Conservation (phyloP, 2,113 vertebrate genomes). For the Petrocephalus zakoni region DNA sequence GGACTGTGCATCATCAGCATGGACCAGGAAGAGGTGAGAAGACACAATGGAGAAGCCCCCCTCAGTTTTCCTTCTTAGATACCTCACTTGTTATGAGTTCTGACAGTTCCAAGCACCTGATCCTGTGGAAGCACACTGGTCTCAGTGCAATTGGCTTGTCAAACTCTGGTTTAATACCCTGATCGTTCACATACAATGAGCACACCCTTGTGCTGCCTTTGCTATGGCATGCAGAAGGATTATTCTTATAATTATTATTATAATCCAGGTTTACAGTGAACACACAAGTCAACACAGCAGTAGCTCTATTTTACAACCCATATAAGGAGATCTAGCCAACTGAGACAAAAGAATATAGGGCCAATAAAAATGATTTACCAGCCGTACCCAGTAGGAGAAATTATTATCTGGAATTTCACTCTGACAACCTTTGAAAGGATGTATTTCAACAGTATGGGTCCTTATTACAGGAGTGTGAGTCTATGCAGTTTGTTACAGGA, state of each 20-base stretch:
- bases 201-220: not conserved
- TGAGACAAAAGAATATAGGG: constrained; percentile 10
- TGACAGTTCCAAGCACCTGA: not conserved
- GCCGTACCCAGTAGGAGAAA: not conserved
- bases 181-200: constrained; percentile 4
- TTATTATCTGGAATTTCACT: constrained; percentile 10
- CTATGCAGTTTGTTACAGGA: not conserved
- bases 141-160: not conserved
- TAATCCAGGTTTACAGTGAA: constrained; percentile 1
- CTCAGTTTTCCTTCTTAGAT: not conserved
- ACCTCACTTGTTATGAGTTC: not conserved
- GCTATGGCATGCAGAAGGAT: not conserved
- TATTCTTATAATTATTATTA: constrained; percentile 11
- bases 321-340: not conserved
- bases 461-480: not conserved
- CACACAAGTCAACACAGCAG: constrained; percentile 1
- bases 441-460: not conserved
- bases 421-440: constrained; percentile 13
- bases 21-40: not conserved
- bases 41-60: not conserved
- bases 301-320: not conserved
- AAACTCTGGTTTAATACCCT: not conserved
- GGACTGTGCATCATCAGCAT: not conserved
- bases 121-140: not conserved
- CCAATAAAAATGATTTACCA: constrained; percentile 20